Base-by-base conservation (phyloP, 2,113 vertebrate species). In the Oncorhynchus kisutch region DNA sequence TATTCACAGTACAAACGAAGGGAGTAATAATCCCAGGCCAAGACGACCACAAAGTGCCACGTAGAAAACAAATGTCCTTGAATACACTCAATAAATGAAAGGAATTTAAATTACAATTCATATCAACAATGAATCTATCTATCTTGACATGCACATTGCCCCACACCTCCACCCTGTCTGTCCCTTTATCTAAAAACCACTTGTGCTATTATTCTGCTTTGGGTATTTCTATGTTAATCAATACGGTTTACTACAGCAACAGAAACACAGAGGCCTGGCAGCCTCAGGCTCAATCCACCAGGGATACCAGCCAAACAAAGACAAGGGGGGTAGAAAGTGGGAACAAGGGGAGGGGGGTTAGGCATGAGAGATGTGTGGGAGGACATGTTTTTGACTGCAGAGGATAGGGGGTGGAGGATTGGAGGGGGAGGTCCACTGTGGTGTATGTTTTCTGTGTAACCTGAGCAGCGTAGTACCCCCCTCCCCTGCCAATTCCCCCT, bases 381-480 rank as follows among this genome's bases (percentile, higher is more conserved):
- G 78, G 81, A 72, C 48, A 60, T 39, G 39, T 25, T 12, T 49
- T 18, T 51, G 73, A 49, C 49, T 66, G 20, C 67, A 76, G 27
- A 29, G 51, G 13, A 39, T 39, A 24, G 34, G n/a, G 71, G 68
- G 77, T 45, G 31, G 45, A 39, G 73, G 59, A 73, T 27, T 64
- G 22, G 29, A 18, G 70, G 59, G 86, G 84, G 48, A 29, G 67
- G 9, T 11, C 39, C 83, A 89, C 87, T 87, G 85, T 90, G 88
- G 88, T 90, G 87, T 90, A 79, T 49, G 11, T 75, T 92, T 92
- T 92, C 91, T 79, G 75, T 82, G 91, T 82, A 94, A 93, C 74
- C 14, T 77, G 90, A 93, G 79, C 71, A 75, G 76, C 25, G 75
- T 59, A 71, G 62, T 49, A 70, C 51, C 9, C 65, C 45, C 75